Conservation (phyloP, 2,113 vertebrate species). For the Ammodytes marinus region DNA sequence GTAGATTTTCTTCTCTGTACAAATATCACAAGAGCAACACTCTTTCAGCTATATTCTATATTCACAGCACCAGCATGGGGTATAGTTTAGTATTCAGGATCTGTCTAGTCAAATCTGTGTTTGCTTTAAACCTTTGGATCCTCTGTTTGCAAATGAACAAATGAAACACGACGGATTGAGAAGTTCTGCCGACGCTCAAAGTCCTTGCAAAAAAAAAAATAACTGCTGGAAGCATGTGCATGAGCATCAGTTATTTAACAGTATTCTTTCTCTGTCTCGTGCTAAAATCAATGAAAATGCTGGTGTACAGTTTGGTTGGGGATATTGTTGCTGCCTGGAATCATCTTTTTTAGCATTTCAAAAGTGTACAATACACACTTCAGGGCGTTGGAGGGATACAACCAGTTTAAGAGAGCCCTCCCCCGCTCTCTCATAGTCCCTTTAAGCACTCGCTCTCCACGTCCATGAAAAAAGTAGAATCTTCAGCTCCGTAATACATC, state of each 20-base stretch:
- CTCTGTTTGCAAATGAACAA: slow-evolving; percentile 49
- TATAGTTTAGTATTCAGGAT: slow-evolving; percentile 28
- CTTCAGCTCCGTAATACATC: slow-evolving; percentile 12
- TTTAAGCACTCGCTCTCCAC: slow-evolving; percentile 34
- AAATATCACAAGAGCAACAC: slow-evolving; percentile 33
- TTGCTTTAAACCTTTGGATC: slow-evolving; percentile 56
- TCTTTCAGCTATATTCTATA: background rate
- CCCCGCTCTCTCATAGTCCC: slow-evolving; percentile 29
- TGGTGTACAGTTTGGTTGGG: slow-evolving; percentile 46
- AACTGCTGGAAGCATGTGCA: slow-evolving; percentile 1
- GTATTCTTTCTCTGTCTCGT: slow-evolving; percentile 10
- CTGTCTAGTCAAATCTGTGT: slow-evolving; percentile 37
- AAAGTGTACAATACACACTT: slow-evolving; percentile 44
- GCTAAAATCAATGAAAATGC: slow-evolving; percentile 61
- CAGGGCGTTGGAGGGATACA: slow-evolving; percentile 30
- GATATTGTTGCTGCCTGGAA: slow-evolving; percentile 28
- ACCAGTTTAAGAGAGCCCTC: slow-evolving; percentile 48
- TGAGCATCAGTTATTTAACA: slow-evolving; percentile 11
- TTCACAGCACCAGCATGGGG: slow-evolving; percentile 35
- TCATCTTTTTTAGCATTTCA: slow-evolving; percentile 43
- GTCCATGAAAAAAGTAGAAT: slow-evolving; percentile 17
- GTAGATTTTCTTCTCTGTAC: slow-evolving; percentile 24
- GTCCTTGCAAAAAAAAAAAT: background rate
- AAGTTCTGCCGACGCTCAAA: slow-evolving; percentile 29
- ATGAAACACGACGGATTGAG: slow-evolving; percentile 65